Evolutionary conservation across 2,797 vertebrate genomes (phyloP), one percentile per base, ranked within the genome.

Genomic region (Nannoperca australis): DNA sequence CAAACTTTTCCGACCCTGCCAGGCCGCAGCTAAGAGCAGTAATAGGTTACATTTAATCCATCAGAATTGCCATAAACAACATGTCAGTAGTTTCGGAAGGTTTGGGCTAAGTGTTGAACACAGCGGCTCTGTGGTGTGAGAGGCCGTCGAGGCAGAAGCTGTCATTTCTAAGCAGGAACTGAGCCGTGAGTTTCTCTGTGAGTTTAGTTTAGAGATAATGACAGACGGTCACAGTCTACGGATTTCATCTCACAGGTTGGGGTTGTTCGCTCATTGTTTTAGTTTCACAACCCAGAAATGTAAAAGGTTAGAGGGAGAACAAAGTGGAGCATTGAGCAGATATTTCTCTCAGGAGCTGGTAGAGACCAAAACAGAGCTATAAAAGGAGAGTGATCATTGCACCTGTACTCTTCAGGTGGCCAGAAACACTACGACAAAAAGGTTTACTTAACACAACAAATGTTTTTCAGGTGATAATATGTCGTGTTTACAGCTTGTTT

Each of bases 181-280:
- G 68, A 85, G 82, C 66, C 77, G 47, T n/a, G n/a, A n/a, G n/a
- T 27, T 27, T 73, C 74, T 81, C 53, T 10, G 18, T 13, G 65
- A 71, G 79, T 79, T 83, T 67, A 58, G 66, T 73, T 49, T 17
- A 34, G 65, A 80, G 83, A 67, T 84, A 66, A 82, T 71, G 81
- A 81, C 83, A 86, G 84, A 79, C 60, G 76, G 89, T 83, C 85
- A 78, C 82, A 59, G 84, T 85, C 34, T 6, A 76, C 84, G 87
- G 88, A 86, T 83, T 83, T 79, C 75, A 76, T 84, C 85, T 74
- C 76, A 66, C 47, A 45, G 68, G 34, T 3, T 2, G 61, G 17
- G 55, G 36, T 59, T 9, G 24, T 53, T 36, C 11, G 3, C 20
- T 61, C 12, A 38, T 56, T 49, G 59, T 32, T 60, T 72, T 53